Evolutionary conservation across 2,113 vertebrate species (phyloP).

Genomic region (Saguinus midas): DNA sequence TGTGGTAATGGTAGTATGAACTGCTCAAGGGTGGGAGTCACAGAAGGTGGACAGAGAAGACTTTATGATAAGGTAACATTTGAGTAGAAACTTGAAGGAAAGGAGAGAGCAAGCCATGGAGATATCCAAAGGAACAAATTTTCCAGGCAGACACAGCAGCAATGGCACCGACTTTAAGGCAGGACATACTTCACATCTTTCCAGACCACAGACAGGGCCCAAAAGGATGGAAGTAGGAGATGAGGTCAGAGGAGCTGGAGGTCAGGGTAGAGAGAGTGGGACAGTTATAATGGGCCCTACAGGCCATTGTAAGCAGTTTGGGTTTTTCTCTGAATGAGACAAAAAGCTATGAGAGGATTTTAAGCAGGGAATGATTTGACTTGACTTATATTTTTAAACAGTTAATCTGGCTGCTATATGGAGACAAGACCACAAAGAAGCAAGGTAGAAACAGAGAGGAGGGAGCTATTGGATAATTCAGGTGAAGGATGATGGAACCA

Average conservation of each 20-base stretch:
- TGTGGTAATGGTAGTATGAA: background rate
- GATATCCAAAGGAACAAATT: background rate
- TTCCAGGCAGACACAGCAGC: background rate
- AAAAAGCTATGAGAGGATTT: background rate
- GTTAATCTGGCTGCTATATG: background rate
- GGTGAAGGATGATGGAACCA: background rate
- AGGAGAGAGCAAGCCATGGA: background rate
- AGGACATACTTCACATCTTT: background rate
- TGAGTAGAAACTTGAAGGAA: background rate
- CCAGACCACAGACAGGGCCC: background rate
- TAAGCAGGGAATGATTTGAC: background rate
- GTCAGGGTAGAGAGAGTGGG: fast-evolving
- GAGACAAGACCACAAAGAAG: background rate
- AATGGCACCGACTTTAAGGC: background rate
- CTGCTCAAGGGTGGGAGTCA: background rate
- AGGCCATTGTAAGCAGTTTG: background rate
- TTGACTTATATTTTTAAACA: conserved; percentile 7
- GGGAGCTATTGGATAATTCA: background rate
- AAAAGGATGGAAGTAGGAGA: background rate
- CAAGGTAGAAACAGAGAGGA: background rate
- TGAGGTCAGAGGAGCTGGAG: background rate
- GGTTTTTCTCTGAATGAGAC: background rate
- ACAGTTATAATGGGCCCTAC: background rate
- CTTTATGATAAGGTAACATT: background rate
- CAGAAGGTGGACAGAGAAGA: background rate